Conservation (phyloP, 2,113 vertebrate genomes). For the Eidolon helvum region DNA sequence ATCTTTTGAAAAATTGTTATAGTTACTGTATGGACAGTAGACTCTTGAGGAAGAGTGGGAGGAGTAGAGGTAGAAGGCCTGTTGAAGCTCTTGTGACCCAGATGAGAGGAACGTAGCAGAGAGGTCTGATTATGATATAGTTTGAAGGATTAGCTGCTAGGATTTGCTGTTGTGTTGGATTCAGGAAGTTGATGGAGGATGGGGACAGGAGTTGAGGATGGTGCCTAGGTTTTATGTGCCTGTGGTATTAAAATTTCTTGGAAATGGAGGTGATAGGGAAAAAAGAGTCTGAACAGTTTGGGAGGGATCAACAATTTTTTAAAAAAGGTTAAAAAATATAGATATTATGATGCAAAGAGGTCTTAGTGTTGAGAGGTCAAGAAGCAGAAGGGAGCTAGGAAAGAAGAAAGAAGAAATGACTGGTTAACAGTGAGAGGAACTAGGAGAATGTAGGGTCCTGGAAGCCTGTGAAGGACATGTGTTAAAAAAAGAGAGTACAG, state of each 20-base stretch:
- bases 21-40: not conserved
- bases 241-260: not conserved
- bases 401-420: not conserved
- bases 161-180: not conserved
- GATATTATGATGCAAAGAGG: not conserved
- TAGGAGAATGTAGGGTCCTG: not conserved
- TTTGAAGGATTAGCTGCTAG: not conserved
- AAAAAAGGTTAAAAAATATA: not conserved
- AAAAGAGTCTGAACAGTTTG: not conserved
- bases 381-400: not conserved
- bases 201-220: not conserved
- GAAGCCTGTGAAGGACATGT: not conserved
- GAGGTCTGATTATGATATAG: not conserved
- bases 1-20: not conserved
- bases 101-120: not conserved
- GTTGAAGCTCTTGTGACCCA: not conserved
- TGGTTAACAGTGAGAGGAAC: not conserved
- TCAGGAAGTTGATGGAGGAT: not conserved
- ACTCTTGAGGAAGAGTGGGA: not conserved
- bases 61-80: not conserved
- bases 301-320: not conserved
- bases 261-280: not conserved
- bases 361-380: not conserved
- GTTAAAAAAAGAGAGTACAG: not conserved
- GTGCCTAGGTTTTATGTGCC: not conserved